Evolutionary conservation across 2,888 invertebrate genomes (phyloP), one percentile per base, ranked within the genome.

Genomic region (Drosophila pseudotalamancana): DNA sequence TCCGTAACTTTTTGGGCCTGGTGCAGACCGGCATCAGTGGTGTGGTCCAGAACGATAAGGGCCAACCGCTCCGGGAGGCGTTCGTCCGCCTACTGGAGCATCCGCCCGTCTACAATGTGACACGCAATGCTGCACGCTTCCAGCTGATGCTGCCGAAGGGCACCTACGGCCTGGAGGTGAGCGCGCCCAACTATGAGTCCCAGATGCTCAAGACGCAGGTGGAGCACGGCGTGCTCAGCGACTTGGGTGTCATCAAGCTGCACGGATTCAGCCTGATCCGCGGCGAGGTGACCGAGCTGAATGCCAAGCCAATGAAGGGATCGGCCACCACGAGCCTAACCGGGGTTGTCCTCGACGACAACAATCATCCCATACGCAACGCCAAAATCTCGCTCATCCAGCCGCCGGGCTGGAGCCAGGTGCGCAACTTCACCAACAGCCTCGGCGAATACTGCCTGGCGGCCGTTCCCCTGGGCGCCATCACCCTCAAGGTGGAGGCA

Each of bases 1-100:
- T 95, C 4, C 94, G 95, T 92, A 93, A 93, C 77, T 93, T 95
- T 45, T 89, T 95, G 1, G 92, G 93, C 35, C 89, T 94, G 43
- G 93, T 93, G n/a, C 93, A 93, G 54, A 95, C 95, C 16, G 95
- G 97, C 42, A 92, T 96, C 1, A 92, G 92, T 49, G 97, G 97
- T 0, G 94, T 93, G 79, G 93, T 99, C 0, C 92, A 93, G 57
- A 95, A 96, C 88, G 92, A 92, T 2, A 88, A 92, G 6, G 94
- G 94, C 0, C 94, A 95, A 0, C 94, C 95, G 1, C 91, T 97
- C 85, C 92, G 94, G 0, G 94, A 95, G 56, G 97, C 97, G 0
- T 93, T 92, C 0, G 92, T 99, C 0, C 92, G 92, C 4, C 92
- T 99, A 0, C 91, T 93, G 31, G 90, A 93, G 51, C 91, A 93